phyloP scores from a whole-genome alignment of 2,888 invertebrate species.

The Mamestra brassicae region DNA sequence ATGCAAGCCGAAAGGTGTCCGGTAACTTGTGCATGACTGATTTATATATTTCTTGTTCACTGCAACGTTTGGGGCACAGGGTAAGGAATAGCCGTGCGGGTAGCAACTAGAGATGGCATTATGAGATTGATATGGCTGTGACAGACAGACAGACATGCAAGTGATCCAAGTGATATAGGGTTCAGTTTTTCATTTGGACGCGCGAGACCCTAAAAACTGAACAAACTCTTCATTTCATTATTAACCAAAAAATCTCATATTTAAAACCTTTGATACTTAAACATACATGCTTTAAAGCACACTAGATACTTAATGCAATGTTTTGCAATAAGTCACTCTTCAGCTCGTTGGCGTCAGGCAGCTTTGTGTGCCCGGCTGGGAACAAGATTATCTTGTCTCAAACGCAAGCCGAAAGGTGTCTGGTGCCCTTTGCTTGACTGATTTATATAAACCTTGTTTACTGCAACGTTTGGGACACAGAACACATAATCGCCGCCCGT shows the following conservation, averaged over 20 bases:
- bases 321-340: conserved; percentile 27
- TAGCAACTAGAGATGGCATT: too few species aligned
- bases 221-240: background rate
- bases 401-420: conserved; percentile 31
- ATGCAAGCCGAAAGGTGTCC: conserved; percentile 28
- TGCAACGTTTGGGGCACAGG: background rate
- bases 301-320: background rate
- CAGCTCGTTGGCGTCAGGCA: conserved; percentile 1
- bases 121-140: too few species aligned
- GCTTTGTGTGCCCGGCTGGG: conserved; percentile 42
- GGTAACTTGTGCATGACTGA: conserved; percentile 22
- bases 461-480: background rate
- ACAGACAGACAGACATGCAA: too few species aligned
- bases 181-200: too few species aligned
- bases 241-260: background rate
- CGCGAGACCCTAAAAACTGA: too few species aligned
- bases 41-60: conserved; percentile 16
- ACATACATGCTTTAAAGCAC: background rate
- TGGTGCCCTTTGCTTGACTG: conserved; percentile 24
- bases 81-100: background rate
- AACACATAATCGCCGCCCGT: too few species aligned
- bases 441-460: conserved; percentile 16
- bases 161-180: too few species aligned
- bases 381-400: conserved; percentile 52
- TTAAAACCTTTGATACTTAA: background rate